A percentile compares a stretch with the other conserved stretches of the same genome.
These are phyloP conservation scores for Todus mexicanus DNA, from an alignment of 2,797 vertebrate species.

Conservation along the genomic window DNA sequence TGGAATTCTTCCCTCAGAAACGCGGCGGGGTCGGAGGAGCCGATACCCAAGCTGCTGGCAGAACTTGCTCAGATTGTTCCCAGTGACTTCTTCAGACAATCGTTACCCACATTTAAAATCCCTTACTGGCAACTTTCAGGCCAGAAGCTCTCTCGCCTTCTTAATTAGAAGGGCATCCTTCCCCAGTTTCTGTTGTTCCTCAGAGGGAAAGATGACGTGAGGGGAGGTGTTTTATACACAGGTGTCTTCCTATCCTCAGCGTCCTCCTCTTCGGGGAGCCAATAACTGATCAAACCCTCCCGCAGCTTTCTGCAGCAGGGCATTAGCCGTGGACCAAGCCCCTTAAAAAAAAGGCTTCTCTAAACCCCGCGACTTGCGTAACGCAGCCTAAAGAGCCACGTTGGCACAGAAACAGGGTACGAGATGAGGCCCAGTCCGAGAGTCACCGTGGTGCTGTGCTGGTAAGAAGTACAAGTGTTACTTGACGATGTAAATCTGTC, in stretches of 20 bases:
- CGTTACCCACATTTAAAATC: background rate
- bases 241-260: background rate
- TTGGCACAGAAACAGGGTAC: background rate
- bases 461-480: background rate
- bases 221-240: background rate
- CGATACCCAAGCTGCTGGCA: background rate
- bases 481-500: background rate
- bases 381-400: background rate
- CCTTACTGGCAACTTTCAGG: background rate
- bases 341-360: background rate
- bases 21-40: background rate
- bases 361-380: too few relatives aligned
- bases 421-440: background rate
- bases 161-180: background rate
- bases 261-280: background rate
- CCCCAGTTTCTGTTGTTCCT: background rate
- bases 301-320: background rate
- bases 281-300: background rate
- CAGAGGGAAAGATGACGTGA: background rate
- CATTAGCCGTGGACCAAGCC: background rate
- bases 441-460: background rate
- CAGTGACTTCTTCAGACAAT: conserved; percentile 37
- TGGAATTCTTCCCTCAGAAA: background rate
- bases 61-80: background rate
- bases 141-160: background rate